phyloP scores from a whole-genome alignment of 2,797 vertebrate species.

The Amniataba percoides region DNA sequence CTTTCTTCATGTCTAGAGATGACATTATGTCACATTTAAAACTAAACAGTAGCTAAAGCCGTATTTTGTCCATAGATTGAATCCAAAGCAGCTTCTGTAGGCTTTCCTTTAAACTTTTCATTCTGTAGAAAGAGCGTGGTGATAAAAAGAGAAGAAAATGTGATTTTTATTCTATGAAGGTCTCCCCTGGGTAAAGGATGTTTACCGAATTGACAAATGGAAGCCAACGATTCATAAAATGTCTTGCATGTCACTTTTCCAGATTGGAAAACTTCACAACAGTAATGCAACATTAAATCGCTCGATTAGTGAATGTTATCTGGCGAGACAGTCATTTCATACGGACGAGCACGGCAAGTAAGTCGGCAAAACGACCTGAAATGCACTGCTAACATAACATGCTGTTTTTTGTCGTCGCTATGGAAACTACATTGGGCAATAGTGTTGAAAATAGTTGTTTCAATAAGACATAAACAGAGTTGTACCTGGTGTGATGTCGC shows the following conservation, averaged over 20 bases:
- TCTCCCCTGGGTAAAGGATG: not conserved
- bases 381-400: rapidly evolving
- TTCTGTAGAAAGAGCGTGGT: not conserved
- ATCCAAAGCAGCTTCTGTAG: not conserved
- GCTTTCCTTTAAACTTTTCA: not conserved
- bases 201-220: not conserved
- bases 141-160: not conserved
- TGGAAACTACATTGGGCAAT: rapidly evolving
- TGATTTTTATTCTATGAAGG: not conserved
- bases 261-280: rapidly evolving
- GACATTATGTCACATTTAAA: not conserved
- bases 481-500: conserved; percentile 50
- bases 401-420: not conserved
- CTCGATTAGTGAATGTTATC: not conserved
- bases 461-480: rapidly evolving
- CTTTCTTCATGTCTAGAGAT: not conserved
- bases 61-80: not conserved
- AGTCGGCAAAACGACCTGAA: rapidly evolving
- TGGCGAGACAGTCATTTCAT: not conserved
- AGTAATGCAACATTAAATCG: not conserved
- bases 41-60: not conserved
- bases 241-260: rapidly evolving
- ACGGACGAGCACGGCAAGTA: no score
- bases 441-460: not conserved
- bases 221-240: not conserved